Conservation (phyloP, 2,797 vertebrate species). For the Silurus lanzhouensis region DNA sequence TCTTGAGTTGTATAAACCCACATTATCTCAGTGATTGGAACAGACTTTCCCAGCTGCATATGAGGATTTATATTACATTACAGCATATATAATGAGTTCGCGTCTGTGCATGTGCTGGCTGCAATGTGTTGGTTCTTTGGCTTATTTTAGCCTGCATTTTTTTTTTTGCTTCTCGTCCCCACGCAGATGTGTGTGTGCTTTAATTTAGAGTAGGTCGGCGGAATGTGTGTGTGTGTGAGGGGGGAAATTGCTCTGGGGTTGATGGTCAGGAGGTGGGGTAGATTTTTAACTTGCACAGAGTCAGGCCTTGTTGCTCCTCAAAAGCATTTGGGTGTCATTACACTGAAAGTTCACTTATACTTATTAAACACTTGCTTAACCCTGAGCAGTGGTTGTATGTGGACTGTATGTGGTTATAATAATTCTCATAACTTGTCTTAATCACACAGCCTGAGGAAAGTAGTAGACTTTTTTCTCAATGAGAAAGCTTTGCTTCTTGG, state of each 20-base stretch:
- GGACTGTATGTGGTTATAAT: too few species aligned
- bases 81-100: background rate
- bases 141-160: conserved; percentile 59
- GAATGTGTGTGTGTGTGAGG: background rate
- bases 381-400: background rate
- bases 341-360: conserved; percentile 53
- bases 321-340: conserved; percentile 55
- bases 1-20: background rate
- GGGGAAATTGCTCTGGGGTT: background rate
- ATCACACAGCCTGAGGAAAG: background rate
- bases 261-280: conserved; percentile 35
- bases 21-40: background rate
- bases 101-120: conserved; percentile 3
- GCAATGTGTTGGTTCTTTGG: background rate
- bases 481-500: background rate
- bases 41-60: background rate
- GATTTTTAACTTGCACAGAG: conserved; percentile 66
- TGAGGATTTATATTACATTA: conserved; percentile 1
- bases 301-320: conserved; percentile 68
- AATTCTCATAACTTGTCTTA: background rate
- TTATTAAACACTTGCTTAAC: conserved; percentile 39
- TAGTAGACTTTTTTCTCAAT: background rate
- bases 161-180: conserved; percentile 63
- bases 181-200: conserved; percentile 60
- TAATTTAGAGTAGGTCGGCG: too few species aligned